Evolutionary conservation across 2,888 invertebrate genomes (phyloP).

Genomic region (Fragum sueziense): DNA sequence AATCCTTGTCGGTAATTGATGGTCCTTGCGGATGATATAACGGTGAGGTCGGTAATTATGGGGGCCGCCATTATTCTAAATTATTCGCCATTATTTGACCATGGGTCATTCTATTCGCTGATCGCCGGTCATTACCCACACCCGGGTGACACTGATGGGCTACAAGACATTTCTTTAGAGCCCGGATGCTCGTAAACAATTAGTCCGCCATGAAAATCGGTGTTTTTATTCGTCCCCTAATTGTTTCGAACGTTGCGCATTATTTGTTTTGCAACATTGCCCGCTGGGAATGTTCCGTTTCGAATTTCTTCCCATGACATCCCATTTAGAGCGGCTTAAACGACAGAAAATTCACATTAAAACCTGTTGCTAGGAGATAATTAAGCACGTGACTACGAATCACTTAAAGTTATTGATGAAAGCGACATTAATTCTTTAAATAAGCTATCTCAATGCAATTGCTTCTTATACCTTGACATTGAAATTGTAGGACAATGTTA

Average conservation of each 20-base stretch:
- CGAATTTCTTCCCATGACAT: conserved; percentile 3
- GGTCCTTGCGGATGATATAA: conserved; percentile 45
- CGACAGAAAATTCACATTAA: not conserved
- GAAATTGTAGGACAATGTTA: no score
- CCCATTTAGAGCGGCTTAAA: not conserved
- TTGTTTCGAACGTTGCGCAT: conserved; percentile 9
- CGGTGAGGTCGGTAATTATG: conserved; percentile 44
- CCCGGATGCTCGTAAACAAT: conserved; percentile 19
- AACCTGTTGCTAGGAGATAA: conserved; percentile 11
- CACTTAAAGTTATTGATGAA: not conserved
- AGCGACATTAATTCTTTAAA: not conserved
- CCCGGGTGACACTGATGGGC: conserved; percentile 17
- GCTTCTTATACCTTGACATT: no score
- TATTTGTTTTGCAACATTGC: conserved; percentile 26
- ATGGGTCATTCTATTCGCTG: conserved; percentile 40
- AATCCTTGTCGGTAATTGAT: conserved; percentile 30
- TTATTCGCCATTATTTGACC: conserved; percentile 26
- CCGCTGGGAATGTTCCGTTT: conserved; percentile 6
- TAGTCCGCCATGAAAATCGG: not conserved
- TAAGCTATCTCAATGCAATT: not conserved
- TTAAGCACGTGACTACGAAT: conserved; percentile 2
- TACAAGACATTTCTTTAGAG: conserved; percentile 3
- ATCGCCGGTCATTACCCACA: conserved; percentile 15
- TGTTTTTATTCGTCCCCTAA: conserved; percentile 9
- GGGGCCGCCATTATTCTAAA: no score